Evolutionary conservation across 2,797 vertebrate genomes (phyloP), one percentile per base, ranked within the genome.

Genomic region (Acomys russatus): DNA sequence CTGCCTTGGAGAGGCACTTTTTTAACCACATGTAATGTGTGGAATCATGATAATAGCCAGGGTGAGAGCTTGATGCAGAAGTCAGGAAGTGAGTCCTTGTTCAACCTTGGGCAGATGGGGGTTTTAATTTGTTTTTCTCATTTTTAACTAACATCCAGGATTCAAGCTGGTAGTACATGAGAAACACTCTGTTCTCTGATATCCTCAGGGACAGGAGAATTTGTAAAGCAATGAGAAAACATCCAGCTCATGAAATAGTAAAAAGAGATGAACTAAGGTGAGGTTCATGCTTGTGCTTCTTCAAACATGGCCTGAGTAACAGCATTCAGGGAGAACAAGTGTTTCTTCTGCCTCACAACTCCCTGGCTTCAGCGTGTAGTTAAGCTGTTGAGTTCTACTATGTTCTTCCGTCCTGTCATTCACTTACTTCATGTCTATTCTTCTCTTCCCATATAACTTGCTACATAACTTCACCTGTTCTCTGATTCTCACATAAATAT

Each of bases 131-230:
- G 87, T 94, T 97, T 91, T 97, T 89, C 49, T 96, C 70, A 82
- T 90, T 74, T 92, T 97, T 95, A 95, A 83, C 79, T 33, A 97
- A 78, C 73, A 88, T 95, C 95, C 54, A 18, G 71, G 93, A 97
- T 96, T 96, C 96, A 97, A 95, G 92, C 95, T 97, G 80, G 91
- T 96, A 88, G 79, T 93, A 86, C 68, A 87, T 93, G 97, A 64
- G 66, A 95, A 97, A 97, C 96, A 95, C 66, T 90, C 70, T 97
- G 94, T 96, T 90, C 93, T 96, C 95, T 10, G 38, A 82, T 87
- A 95, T 95, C 97, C 94, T 95, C 79, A 38, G 92, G 92, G 93
- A 97, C 64, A 89, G 66, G 70, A 94, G 71, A 95, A 87, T 90
- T 86, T 96, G 92, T 92, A 96, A 80, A 97, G 93, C 83, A 85